Percentiles rank a stretch among this genome's conserved stretches.
Conservation (phyloP, 2,888 invertebrate species). For the Drosophila seclusa region DNA sequence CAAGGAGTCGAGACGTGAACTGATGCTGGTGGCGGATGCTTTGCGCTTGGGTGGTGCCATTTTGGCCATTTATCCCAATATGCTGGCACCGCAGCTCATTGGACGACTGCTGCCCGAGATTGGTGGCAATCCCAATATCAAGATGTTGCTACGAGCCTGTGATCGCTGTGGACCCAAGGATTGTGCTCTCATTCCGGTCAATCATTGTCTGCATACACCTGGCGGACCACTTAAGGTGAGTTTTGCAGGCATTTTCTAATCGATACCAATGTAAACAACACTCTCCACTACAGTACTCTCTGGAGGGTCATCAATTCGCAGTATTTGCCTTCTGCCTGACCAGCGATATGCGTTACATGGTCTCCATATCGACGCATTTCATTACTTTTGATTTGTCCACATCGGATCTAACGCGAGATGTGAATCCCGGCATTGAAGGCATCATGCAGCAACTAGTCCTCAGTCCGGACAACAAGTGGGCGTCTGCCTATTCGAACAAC, state of each 20-base stretch:
- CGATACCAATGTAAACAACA: neutral
- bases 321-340: slow-evolving; percentile 96
- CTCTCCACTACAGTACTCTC: slow-evolving; percentile 90
- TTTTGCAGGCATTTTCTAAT: neutral
- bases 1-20: slow-evolving; percentile 90
- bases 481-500: slow-evolving; percentile 97
- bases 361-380: slow-evolving; percentile 97
- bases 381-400: slow-evolving; percentile 99
- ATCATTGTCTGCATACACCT: slow-evolving; percentile 99
- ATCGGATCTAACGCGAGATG: slow-evolving; percentile 96
- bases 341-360: slow-evolving; percentile 95
- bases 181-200: slow-evolving; percentile 95
- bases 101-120: slow-evolving; percentile 97
- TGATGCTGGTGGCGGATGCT: slow-evolving; percentile 97
- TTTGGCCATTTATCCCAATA: slow-evolving; percentile 95
- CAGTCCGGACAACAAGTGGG: slow-evolving; percentile 98
- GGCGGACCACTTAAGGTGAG: slow-evolving; percentile 97
- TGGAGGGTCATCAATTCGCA: slow-evolving; percentile 99
- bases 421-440: slow-evolving; percentile 97
- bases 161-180: slow-evolving; percentile 94
- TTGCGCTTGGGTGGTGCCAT: slow-evolving; percentile 97
- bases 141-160: slow-evolving; percentile 95
- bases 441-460: slow-evolving; percentile 97
- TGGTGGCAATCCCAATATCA: slow-evolving; percentile 91
- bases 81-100: slow-evolving; percentile 97